Evolutionary conservation across 2,888 invertebrate species (phyloP), one percentile per base, ranked within the genome.

Genomic region (Dione vanillae): DNA sequence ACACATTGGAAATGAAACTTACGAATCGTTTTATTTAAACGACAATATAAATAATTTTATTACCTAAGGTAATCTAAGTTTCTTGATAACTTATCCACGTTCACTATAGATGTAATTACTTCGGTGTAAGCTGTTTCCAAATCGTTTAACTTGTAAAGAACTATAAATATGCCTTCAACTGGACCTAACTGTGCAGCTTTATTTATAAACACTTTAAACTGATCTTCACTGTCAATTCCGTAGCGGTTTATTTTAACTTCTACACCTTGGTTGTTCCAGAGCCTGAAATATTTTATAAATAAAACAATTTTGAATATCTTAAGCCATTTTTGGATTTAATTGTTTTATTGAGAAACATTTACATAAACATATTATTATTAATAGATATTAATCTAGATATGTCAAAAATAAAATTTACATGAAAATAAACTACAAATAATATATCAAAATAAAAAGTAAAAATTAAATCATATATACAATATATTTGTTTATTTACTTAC

Each of bases 161-260:
- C 19, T 40, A 59, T 59, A 12, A 41, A 59, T 41, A 59, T 59
- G 40, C 59, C 59, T 20, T 59, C 59, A 1, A 59, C 12, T 40
- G 59, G 41, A 5, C 59, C 20, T 10, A 59, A 41, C 14, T 40
- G 19, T 41, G 41, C 19, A n/a, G 41, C 59, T 19, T 59, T 40
- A 41, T 40, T 59, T 12, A 59, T 20, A 8, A 59, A 27, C 7
- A 59, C 19, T 41, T 43, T 59, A 20, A 41, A 59, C 20, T 59
- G 19, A 16, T 41, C 59, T 20, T 59, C 59, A 12, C 11, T 40
- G 16, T 59, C 59, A 41, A 59, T 59, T 41, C 20, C 20, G 19
- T 59, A 19, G 2, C 20, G 41, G 16, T 20, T 59, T 59, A 59
- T 19, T 59, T 59, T 59, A 8, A 59, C 59, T 5, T 59, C 43